Evolutionary conservation across 64 coral and sea anemone species (phyloP), one percentile per base, ranked within the genome.

Genomic region (Porites australiensis): DNA sequence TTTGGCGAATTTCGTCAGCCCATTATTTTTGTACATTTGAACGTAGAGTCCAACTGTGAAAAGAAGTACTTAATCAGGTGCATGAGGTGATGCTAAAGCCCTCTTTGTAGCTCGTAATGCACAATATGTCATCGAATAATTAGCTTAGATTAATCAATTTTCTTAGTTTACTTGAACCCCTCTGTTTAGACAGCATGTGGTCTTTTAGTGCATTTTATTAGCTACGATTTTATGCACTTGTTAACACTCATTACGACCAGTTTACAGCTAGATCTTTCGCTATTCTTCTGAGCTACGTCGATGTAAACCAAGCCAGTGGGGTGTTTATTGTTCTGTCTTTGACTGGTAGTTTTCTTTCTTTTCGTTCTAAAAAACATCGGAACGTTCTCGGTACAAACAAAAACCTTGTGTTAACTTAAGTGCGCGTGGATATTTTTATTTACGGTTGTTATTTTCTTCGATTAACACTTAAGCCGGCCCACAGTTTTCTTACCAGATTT

Each of bases 121-220:
- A 74, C 22, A 43, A 47, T 55, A 83, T 50, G 50, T 53, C 54
- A 47, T 75, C 44, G 67, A 48, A 79, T 27, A 45, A 87, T 87
- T 77, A 93, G 77, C 77, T 59, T 23, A 62, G 47, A 68, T 66
- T 81, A 79, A 79, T 76, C 50, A 89, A 64, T 46, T 3, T 57
- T 45, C n/a, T 58, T 15, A 76, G 68, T 85, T 94, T 83, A 94
- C 84, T 94, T 89, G 87, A 77, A 53, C 68, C 79, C 22, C 49
- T 94, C 64, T 94, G 86, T 89, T 94, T 94, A 83, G 79, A 48
- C 78, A 77, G 64, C 58, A 13, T 82, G 70, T 23, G 89, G 77
- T 63, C 92, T 89, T 89, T 75, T 75, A 79, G 64, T 52, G 78
- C 79, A 89, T 89, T 83, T 94, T 89, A 94, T 94, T 94, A 89